A percentile compares a stretch with the other conserved stretches of the same genome.
These are phyloP conservation scores for Nettapus auritus DNA, from an alignment of 2,113 vertebrate genomes.

Conservation along the genomic window DNA sequence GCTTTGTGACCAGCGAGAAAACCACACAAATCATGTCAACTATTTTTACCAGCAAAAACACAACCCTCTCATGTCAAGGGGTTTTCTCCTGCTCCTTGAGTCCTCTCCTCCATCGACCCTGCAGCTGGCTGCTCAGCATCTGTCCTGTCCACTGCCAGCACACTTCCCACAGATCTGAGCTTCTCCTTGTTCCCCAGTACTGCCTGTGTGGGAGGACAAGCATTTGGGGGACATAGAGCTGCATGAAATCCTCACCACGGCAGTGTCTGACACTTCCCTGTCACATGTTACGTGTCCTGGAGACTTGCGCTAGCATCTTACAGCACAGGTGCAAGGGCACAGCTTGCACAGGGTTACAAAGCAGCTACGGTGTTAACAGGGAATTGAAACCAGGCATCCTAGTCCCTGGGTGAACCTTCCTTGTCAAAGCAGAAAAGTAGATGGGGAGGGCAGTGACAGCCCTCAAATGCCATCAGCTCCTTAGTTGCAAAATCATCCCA, in stretches of 20 bases:
- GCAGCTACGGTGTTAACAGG: not conserved
- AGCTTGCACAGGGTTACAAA: not conserved
- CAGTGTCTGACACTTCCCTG: rapidly evolving
- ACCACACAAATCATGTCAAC: rapidly evolving
- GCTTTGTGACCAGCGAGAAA: not conserved
- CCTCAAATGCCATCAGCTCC: not conserved
- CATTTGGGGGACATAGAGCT: rapidly evolving
- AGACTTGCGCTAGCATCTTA: not conserved
- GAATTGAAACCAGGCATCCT: not conserved
- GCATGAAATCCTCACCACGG: rapidly evolving
- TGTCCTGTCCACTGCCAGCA: not conserved
- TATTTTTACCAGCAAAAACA: not conserved
- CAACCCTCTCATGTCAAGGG: not conserved
- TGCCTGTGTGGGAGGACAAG: not conserved
- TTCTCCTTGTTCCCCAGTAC: not conserved
- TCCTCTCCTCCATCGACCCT: rapidly evolving
- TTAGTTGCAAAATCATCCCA: not conserved
- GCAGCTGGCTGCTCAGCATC: rapidly evolving
- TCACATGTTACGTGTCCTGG: not conserved
- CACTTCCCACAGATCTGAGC: not conserved
- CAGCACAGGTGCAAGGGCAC: not conserved
- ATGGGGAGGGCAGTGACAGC: not conserved
- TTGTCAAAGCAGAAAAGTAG: not conserved
- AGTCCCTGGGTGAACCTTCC: not conserved
- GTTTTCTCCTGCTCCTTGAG: not conserved